Percentiles rank a stretch among this genome's conserved stretches.
Evolutionary conservation across 1,140 invertebrate genomes (phyloP).

Genomic region (Leucophenga varia): DNA sequence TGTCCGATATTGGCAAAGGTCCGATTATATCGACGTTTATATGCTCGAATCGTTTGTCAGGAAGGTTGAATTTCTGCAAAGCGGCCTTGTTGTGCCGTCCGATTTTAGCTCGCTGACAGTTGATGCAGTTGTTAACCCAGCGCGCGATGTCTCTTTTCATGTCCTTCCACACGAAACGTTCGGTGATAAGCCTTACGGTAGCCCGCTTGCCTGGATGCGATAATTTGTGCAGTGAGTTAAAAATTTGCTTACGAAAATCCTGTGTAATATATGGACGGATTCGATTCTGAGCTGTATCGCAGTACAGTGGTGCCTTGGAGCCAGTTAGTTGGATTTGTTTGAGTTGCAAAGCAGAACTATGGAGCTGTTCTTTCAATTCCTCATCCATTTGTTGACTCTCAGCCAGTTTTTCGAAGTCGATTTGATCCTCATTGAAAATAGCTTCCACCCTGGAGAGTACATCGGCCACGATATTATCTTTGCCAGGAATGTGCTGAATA

Average conservation of each 20-base stretch:
- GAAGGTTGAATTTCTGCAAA: not conserved
- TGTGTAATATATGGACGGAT: conserved; percentile 29
- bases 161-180: conserved; percentile 38
- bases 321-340: not conserved
- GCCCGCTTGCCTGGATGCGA: conserved; percentile 27
- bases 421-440: not conserved
- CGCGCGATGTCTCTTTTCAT: conserved; percentile 27
- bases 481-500: conserved; percentile 31
- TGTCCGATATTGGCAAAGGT: conserved; percentile 23
- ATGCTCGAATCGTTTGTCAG: conserved; percentile 17
- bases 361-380: not conserved
- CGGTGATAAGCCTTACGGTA: conserved; percentile 19
- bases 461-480: conserved; percentile 40
- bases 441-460: conserved; percentile 28
- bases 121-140: conserved; percentile 16
- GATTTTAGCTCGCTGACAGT: conserved; percentile 40
- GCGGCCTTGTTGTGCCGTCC: conserved; percentile 8
- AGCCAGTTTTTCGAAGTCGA: conserved; percentile 20
- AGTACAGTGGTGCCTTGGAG: not conserved
- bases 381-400: conserved; percentile 16
- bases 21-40: conserved; percentile 39
- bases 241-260: conserved; percentile 21
- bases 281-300: conserved; percentile 5
- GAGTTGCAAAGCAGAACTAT: not conserved
- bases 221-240: conserved; percentile 32